Percentiles rank a stretch among this genome's conserved stretches.
Conservation (phyloP, 2,888 invertebrate species). For the Drosophila longiperda region DNA sequence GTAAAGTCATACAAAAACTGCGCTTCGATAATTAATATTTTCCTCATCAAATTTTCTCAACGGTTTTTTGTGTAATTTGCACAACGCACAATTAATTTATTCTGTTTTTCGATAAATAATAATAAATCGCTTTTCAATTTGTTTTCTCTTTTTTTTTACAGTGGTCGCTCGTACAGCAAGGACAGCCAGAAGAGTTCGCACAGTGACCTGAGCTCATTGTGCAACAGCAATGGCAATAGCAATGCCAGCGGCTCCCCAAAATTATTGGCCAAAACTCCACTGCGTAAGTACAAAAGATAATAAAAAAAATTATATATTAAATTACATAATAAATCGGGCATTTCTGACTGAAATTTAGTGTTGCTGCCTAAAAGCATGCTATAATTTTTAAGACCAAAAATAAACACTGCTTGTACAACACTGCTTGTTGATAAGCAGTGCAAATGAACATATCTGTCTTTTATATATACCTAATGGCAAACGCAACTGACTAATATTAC, state of each 20-base stretch:
- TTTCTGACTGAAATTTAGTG: not conserved
- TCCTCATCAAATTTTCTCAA: slow-evolving; percentile 1
- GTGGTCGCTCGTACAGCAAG: slow-evolving; percentile 86
- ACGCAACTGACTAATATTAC: not conserved
- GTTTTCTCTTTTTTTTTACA: slow-evolving; percentile 59
- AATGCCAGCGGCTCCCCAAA: slow-evolving; percentile 77
- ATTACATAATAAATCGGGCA: not conserved
- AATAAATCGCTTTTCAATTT: slow-evolving; percentile 8
- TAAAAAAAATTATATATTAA: not conserved
- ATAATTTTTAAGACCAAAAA: not conserved
- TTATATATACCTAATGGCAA: not conserved
- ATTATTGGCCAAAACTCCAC: slow-evolving; percentile 85
- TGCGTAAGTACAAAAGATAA: slow-evolving; percentile 84
- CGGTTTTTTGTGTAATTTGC: slow-evolving; percentile 14
- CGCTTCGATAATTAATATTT: slow-evolving; percentile 25
- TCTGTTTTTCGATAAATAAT: not conserved
- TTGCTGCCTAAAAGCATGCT: slow-evolving; percentile 37
- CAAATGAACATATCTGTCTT: not conserved
- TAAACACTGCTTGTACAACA: not conserved
- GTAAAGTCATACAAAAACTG: slow-evolving; percentile 19
- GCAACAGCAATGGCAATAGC: slow-evolving; percentile 84
- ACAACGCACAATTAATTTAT: slow-evolving; percentile 30
- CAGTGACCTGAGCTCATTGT: slow-evolving; percentile 88
- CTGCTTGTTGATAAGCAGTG: not conserved
- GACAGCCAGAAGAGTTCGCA: slow-evolving; percentile 89